Evolutionary conservation across 1,140 invertebrate genomes (phyloP).

Genomic region (Drosophila punjabiensis): DNA sequence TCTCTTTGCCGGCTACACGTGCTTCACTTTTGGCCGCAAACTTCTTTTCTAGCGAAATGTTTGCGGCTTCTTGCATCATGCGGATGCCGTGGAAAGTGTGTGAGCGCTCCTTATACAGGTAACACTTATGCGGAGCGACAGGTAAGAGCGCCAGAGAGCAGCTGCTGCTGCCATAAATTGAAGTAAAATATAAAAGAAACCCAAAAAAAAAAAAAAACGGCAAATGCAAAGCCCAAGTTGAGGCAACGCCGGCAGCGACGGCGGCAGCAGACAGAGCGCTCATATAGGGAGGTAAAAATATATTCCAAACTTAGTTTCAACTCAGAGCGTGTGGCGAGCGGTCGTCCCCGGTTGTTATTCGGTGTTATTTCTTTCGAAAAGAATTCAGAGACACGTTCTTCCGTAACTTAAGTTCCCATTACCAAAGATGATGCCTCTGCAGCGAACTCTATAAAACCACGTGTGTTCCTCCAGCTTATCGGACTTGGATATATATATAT

Average conservation of each 20-base stretch:
- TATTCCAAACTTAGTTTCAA: conserved; percentile 71
- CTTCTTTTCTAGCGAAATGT: conserved; percentile 57
- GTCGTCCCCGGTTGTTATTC: conserved; percentile 22
- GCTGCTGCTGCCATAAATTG: conserved; percentile 37
- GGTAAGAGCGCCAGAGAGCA: conserved; percentile 34
- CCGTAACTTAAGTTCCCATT: not conserved
- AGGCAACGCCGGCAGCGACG: conserved; percentile 25
- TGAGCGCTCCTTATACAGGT: conserved; percentile 28
- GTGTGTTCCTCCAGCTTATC: conserved; percentile 46
- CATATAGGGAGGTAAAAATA: conserved; percentile 62
- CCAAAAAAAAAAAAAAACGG: conserved; percentile 24
- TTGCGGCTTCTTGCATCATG: conserved; percentile 68
- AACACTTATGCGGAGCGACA: conserved; percentile 4
- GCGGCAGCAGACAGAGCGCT: conserved; percentile 18
- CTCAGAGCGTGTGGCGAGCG: conserved; percentile 50
- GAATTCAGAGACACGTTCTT: conserved; percentile 3
- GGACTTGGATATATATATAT: conserved; percentile 14
- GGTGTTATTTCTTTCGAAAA: conserved; percentile 2
- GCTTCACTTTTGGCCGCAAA: conserved; percentile 45
- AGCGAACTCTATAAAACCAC: conserved; percentile 38
- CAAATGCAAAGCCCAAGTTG: conserved; percentile 71
- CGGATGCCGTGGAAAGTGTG: conserved; percentile 27
- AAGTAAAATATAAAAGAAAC: conserved; percentile 18
- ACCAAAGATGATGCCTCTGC: conserved; percentile 12
- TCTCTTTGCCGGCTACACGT: conserved; percentile 49